Evolutionary conservation across 2,888 invertebrate genomes (phyloP), one percentile per base, ranked within the genome.

Genomic region (Desoria tigrina): DNA sequence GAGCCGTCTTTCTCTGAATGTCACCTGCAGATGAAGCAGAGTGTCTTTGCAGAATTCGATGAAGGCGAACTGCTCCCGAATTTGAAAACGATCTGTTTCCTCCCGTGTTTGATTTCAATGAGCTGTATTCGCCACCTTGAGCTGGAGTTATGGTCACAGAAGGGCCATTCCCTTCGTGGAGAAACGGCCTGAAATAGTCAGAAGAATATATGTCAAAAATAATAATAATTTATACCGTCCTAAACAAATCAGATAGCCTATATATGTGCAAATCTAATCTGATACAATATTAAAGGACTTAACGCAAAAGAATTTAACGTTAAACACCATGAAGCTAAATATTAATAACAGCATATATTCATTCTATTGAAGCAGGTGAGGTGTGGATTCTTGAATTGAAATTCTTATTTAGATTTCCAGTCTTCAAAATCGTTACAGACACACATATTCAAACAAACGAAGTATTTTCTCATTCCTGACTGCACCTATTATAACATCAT

Each of bases 91-190:
- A 63, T 26, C 66, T 42, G 23, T 16, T 27, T 50, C 32, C 51
- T 27, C 49, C 50, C 51, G 27, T 42, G 18, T 2, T 7, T 4
- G 37, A 37, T 18, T 37, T n/a, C 2, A 27, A 18, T 26, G 24
- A 37, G 7, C 18, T n/a, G 39, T 7, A 24, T n/a, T n/a, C n/a
- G 45, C 54, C 56, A 23, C 42, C 51, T 23, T 61, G 50, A 14
- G 68, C 64, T 18, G 70, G 73, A 6, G 73, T 73, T 14, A 72
- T 72, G 16, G 69, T 72, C 57, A 72, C 72, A 53, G 58, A 58
- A n/a, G 45, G 65, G 21, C 72, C 75, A 61, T 73, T 70, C 11
- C 63, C 70, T 60, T 75, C 75, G 64, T 75, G 74, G 66, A 75
- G 65, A 69, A 73, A 75, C 28, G 75, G 75, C 75, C 75, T 75